Evolutionary conservation across 2,113 vertebrate species (phyloP), one percentile per base, ranked within the genome.

Genomic region (Tachysurus fulvidraco): DNA sequence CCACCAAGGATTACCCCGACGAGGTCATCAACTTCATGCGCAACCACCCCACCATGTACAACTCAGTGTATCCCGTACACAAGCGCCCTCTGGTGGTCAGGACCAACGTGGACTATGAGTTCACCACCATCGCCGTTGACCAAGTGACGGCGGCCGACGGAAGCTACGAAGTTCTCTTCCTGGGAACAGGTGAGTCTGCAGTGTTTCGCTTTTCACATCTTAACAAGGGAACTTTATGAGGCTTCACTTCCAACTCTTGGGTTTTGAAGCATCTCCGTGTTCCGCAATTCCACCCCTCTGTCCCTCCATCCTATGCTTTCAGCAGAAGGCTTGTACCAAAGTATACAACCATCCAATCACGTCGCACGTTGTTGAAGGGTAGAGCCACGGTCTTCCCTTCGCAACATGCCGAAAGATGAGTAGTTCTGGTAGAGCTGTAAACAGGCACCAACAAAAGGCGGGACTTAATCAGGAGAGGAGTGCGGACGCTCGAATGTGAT

Each of bases 21-120:
- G 98, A 99, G 79, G 98, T 99, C 87, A 99, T 99, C 91, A 99
- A 98, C 95, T 99, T 99, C 92, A 99, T 99, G 97, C 96, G 98
- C 12, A 92, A 97, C 2, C 98, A 99, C 90, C 97, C 98, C 0
- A 95, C 98, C 92, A 99, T 99, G 98, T 98, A 97, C 95, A 97
- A 99, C 11, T 93, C 97, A 0, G 94, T 99, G 86, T 98, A 98
- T 93, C 98, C 98, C 0, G 93, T 97, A 14, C 98, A 99, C 93
- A 97, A 97, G 93, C 97, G 95, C 94, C 98, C 98, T 2, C 96
- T 99, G 81, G 97, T 99, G 91, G 96, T 99, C 16, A 94, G 98
- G 88, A 98, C 97, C 23, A 98, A 97, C 0, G 96, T 96, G 82
- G 96, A 97, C 93, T 99, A 99, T 89, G 96, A 97, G 91, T 98